Conservation (phyloP, 2,797 vertebrate genomes). For the Anomalospiza imberbis region DNA sequence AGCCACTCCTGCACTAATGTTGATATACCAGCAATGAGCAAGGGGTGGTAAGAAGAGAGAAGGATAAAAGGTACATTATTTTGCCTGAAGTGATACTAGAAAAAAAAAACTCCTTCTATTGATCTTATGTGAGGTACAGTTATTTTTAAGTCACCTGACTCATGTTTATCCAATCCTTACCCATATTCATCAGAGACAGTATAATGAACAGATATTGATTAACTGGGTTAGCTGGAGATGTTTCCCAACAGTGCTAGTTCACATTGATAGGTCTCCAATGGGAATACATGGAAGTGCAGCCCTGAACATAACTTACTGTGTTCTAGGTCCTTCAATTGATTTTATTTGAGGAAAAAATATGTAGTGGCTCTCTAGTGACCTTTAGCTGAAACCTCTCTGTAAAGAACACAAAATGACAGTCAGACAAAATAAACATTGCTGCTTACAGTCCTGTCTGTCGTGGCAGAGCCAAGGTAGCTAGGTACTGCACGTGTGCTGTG, state of each 20-base stretch:
- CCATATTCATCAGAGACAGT: slow-evolving; percentile 74
- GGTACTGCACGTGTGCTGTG: not conserved
- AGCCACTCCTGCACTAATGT: slow-evolving; percentile 35
- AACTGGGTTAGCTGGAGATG: slow-evolving; percentile 79
- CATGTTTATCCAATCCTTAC: slow-evolving; percentile 78
- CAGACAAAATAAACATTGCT: slow-evolving; percentile 26
- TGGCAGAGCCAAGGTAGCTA: not conserved
- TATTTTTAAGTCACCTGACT: slow-evolving; percentile 84
- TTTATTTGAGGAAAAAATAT: slow-evolving; percentile 73
- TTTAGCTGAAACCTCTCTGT: slow-evolving; percentile 71
- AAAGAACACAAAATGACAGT: slow-evolving; percentile 28
- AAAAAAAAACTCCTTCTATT: slow-evolving; percentile 41
- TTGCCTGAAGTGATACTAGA: slow-evolving; percentile 60
- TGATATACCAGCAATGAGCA: slow-evolving; percentile 35
- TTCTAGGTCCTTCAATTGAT: slow-evolving; percentile 81
- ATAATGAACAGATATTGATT: slow-evolving; percentile 88
- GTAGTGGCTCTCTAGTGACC: slow-evolving; percentile 73
- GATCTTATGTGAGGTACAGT: slow-evolving; percentile 78
- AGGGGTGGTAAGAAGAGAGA: not conserved
- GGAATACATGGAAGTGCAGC: slow-evolving; percentile 68
- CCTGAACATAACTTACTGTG: slow-evolving; percentile 78
- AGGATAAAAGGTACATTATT: slow-evolving; percentile 19
- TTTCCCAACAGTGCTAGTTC: slow-evolving; percentile 76
- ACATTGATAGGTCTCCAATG: slow-evolving; percentile 76
- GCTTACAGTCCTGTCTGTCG: not conserved